phyloP scores from a whole-genome alignment of 2,888 invertebrate species.

The Eumerus sabulonum region DNA sequence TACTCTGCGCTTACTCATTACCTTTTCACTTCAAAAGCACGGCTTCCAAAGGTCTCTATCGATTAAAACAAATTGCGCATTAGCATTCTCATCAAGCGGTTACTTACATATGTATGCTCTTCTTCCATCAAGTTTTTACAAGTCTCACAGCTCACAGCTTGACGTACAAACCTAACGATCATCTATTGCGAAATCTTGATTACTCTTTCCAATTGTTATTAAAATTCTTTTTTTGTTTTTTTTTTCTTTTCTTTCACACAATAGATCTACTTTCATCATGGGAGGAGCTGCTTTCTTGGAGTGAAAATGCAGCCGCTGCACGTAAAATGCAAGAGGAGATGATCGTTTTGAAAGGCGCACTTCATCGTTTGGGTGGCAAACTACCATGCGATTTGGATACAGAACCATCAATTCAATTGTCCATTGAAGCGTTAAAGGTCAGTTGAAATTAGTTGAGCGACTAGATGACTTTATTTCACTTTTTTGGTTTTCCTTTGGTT shows the following conservation, averaged over 20 bases:
- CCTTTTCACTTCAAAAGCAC: no score
- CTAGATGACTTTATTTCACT: conserved; percentile 19
- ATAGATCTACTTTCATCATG: conserved; percentile 78
- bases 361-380: conserved; percentile 77
- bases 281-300: conserved; percentile 79
- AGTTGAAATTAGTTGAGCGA: conserved; percentile 43
- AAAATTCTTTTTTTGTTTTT: conserved; percentile 31
- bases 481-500: conserved; percentile 25
- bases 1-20: no score
- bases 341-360: conserved; percentile 76
- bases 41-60: no score
- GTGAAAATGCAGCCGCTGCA: conserved; percentile 79
- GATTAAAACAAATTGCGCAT: no score
- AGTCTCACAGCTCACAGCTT: conserved; percentile 7
- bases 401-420: conserved; percentile 78
- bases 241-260: conserved; percentile 52
- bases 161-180: conserved; percentile 52
- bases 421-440: conserved; percentile 78
- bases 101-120: no score
- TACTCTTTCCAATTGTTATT: conserved; percentile 34
- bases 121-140: no score
- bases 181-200: conserved; percentile 24
- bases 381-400: conserved; percentile 77
- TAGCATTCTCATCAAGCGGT: no score
- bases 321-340: conserved; percentile 79